A percentile compares a stretch with the other conserved stretches of the same genome.
Evolutionary conservation across 2,113 vertebrate genomes (phyloP).

Genomic region (Tichodroma muraria): DNA sequence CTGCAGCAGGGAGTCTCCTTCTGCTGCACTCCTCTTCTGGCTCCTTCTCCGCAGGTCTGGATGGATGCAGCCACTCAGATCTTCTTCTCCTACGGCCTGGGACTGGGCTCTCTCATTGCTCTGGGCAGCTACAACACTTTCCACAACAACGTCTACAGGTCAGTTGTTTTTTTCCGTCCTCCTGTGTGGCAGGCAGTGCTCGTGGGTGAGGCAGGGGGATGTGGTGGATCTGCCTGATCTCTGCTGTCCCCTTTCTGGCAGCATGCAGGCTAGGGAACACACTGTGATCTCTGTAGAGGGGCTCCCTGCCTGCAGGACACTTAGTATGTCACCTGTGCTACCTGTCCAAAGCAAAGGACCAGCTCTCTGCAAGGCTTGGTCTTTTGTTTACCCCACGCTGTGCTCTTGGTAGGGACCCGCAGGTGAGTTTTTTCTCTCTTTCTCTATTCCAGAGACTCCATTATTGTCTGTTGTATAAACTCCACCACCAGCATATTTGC

Average conservation of each 20-base stretch:
- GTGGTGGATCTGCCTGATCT: background rate
- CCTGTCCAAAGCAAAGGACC: background rate
- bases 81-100: conserved; percentile 89
- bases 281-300: accelerated
- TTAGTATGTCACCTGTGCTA: accelerated
- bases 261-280: background rate
- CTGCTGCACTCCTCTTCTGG: background rate
- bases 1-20: background rate
- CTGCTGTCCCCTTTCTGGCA: accelerated
- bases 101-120: conserved; percentile 86
- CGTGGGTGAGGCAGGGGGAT: accelerated
- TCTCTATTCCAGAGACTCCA: conserved; percentile 76
- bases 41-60: conserved; percentile 77
- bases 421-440: background rate
- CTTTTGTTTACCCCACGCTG: background rate
- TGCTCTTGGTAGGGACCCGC: background rate
- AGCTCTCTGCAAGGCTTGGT: background rate
- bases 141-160: conserved; percentile 89
- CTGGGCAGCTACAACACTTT: conserved; percentile 89
- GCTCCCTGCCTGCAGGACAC: background rate
- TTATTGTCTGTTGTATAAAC: conserved; percentile 88
- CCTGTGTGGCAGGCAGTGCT: accelerated
- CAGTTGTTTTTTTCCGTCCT: background rate
- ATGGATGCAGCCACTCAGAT: conserved; percentile 91
- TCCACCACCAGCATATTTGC: conserved; percentile 89